Evolutionary conservation across 2,888 invertebrate species (phyloP).

Genomic region (Abrostola tripartita): DNA sequence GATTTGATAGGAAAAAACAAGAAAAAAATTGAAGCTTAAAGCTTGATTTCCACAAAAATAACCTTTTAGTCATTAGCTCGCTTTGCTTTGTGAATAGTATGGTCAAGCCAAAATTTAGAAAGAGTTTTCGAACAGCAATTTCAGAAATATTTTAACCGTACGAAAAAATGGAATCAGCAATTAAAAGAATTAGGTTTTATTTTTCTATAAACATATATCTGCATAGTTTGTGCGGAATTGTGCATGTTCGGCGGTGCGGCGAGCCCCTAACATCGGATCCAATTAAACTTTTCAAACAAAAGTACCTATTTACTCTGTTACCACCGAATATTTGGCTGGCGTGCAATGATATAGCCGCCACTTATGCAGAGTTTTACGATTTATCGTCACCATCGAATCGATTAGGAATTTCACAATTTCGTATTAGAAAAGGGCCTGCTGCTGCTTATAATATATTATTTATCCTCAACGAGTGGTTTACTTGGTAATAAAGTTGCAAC

Average conservation of each 20-base stretch:
- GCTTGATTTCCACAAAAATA: conserved; percentile 6
- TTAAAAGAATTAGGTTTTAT: conserved; percentile 20
- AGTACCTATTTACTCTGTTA: conserved; percentile 29
- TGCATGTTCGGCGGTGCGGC: conserved; percentile 21
- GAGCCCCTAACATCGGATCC: conserved; percentile 39
- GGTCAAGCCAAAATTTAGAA: conserved; percentile 11
- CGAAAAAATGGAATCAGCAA: conserved; percentile 29
- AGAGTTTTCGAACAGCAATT: conserved; percentile 26
- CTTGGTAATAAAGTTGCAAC: too few species aligned
- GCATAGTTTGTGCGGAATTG: conserved; percentile 14
- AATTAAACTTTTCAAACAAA: conserved; percentile 56
- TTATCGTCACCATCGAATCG: too few species aligned
- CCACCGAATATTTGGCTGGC: conserved; percentile 31
- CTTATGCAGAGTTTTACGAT: too few species aligned
- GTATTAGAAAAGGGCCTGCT: too few species aligned
- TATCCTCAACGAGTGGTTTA: too few species aligned
- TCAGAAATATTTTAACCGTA: conserved; percentile 11
- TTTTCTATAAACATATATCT: conserved; percentile 26
- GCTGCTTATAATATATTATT: too few species aligned
- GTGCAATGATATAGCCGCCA: too few species aligned
- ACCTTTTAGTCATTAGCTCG: conserved; percentile 9
- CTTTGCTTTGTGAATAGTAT: not conserved
- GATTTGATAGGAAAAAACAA: too few species aligned
- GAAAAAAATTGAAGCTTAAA: too few species aligned
- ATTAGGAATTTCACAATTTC: too few species aligned